Conservation (phyloP, 2,113 vertebrate species). For the Bos indicus region DNA sequence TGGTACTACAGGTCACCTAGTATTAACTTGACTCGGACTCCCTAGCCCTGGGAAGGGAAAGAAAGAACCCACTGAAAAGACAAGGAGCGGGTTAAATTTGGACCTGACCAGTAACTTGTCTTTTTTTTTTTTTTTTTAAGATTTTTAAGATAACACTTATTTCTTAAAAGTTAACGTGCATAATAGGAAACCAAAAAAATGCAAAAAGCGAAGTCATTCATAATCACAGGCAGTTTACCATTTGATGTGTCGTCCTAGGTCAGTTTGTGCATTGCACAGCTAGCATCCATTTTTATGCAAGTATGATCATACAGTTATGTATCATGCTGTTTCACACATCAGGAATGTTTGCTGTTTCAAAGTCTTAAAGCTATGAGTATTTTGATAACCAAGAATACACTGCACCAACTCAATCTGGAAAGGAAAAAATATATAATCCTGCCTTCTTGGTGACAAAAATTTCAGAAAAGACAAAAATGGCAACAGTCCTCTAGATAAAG, state of each 20-base stretch:
- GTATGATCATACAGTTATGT: background rate
- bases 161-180: background rate
- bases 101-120: background rate
- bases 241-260: background rate
- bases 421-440: background rate
- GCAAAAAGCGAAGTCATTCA: background rate
- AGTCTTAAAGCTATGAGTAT: background rate
- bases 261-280: background rate
- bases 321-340: background rate
- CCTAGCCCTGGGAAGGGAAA: background rate
- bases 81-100: background rate
- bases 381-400: background rate
- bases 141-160: background rate
- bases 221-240: background rate
- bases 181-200: background rate
- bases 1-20: background rate
- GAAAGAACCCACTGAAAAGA: background rate
- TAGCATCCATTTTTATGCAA: background rate
- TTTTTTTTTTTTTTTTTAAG: background rate
- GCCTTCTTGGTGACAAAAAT: background rate
- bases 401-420: background rate
- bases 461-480: background rate
- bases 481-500: background rate
- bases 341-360: background rate
- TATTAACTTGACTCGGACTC: background rate